These are phyloP conservation scores for Diphyllodes magnificus DNA, from an alignment of 2,113 vertebrate genomes.

Conservation along the genomic window DNA sequence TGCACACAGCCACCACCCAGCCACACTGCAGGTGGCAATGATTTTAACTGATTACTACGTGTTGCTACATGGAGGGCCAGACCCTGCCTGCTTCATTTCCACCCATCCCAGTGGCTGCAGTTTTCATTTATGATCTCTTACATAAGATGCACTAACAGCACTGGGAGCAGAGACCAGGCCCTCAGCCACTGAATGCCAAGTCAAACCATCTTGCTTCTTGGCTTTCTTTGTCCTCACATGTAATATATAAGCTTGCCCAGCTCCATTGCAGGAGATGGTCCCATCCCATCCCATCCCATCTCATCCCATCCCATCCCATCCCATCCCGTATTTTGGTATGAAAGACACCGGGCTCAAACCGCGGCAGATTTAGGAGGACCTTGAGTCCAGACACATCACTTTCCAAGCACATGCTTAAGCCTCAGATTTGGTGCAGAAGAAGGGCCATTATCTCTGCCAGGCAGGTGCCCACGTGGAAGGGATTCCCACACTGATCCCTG, in stretches of 20 bases:
- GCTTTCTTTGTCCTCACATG: not conserved
- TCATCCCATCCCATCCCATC: not conserved
- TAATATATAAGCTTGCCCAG: not conserved
- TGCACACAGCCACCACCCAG: not conserved
- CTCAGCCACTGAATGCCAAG: not conserved
- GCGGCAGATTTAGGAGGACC: not conserved
- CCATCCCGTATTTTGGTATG: not conserved
- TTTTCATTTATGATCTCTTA: not conserved
- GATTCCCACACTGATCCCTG: not conserved
- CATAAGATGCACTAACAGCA: not conserved
- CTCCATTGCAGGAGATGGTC: not conserved
- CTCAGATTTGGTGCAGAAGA: not conserved
- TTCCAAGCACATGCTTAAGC: not conserved
- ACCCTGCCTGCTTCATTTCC: not conserved
- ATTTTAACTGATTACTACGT: not conserved
- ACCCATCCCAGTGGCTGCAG: not conserved
- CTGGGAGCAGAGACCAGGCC: not conserved
- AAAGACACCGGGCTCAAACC: not conserved
- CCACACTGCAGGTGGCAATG: not conserved
- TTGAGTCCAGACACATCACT: not conserved
- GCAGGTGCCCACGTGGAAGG: fast-evolving
- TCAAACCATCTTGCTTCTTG: not conserved
- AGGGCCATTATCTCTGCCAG: not conserved
- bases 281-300: not conserved
- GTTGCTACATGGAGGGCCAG: not conserved